Conservation (phyloP, 2,113 vertebrate genomes). For the Neomonachus schauinslandi region DNA sequence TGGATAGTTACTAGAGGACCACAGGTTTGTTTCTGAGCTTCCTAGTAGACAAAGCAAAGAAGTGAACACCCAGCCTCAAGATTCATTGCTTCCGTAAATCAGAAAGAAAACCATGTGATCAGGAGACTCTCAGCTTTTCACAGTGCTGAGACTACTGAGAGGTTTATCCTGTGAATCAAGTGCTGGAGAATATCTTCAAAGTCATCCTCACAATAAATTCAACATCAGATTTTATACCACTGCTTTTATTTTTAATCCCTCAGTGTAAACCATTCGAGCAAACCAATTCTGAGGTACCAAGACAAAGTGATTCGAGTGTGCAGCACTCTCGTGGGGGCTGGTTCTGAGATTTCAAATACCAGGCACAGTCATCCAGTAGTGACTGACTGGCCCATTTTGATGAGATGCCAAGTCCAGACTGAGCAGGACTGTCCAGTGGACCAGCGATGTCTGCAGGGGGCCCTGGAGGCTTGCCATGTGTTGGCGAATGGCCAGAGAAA, state of each 20-base stretch:
- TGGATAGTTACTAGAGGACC: not conserved
- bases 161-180: not conserved
- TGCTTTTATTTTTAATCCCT: not conserved
- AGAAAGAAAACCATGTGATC: slow-evolving; percentile 20
- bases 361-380: not conserved
- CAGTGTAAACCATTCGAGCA: not conserved
- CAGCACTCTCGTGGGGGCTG: not conserved
- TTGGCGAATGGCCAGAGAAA: not conserved
- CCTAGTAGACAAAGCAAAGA: not conserved
- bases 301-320: not conserved
- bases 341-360: not conserved
- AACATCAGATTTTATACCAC: not conserved
- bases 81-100: not conserved
- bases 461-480: not conserved
- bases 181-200: not conserved
- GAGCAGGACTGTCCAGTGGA: not conserved
- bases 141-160: not conserved
- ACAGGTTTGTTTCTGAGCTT: not conserved
- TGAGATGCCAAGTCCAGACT: not conserved
- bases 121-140: not conserved
- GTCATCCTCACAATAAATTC: not conserved
- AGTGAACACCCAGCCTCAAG: not conserved
- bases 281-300: not conserved
- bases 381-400: not conserved
- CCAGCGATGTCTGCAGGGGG: not conserved